Evolutionary conservation across 2,888 invertebrate species (phyloP).

Genomic region (Penaeus monodon): DNA sequence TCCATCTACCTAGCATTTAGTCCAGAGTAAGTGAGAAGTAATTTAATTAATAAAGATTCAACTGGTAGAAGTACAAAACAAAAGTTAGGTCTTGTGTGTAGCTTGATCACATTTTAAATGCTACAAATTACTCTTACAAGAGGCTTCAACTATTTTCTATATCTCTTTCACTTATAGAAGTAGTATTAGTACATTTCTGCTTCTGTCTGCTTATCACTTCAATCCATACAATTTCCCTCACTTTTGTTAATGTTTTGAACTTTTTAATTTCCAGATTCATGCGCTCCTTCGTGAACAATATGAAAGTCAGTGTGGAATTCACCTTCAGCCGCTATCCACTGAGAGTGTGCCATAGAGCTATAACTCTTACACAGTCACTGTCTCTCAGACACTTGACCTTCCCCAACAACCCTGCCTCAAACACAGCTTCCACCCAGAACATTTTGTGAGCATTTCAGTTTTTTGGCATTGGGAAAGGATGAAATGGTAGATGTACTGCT

Average conservation of each 20-base stretch:
- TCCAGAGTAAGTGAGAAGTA: conserved; percentile 17
- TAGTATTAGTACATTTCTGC: too few species aligned
- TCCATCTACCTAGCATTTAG: conserved; percentile 43
- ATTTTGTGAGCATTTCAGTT: conserved; percentile 22
- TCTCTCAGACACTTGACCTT: conserved; percentile 29
- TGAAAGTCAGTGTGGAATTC: conserved; percentile 44
- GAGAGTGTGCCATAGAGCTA: conserved; percentile 45
- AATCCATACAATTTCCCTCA: neutral
- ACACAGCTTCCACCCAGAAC: neutral
- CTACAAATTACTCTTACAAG: too few species aligned
- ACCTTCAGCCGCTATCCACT: conserved; percentile 47
- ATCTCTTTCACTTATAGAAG: too few species aligned
- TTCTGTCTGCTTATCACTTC: too few species aligned
- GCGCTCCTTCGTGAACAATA: conserved; percentile 23
- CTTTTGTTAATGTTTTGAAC: neutral
- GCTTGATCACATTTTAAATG: too few species aligned
- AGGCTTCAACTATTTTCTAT: too few species aligned
- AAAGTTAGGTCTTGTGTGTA: too few species aligned
- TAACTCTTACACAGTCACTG: neutral
- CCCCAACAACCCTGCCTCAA: neutral
- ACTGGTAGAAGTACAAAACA: neutral
- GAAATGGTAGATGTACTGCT: too few species aligned
- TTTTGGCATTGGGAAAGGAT: neutral
- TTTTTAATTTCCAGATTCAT: conserved; percentile 35
- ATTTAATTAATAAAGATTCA: neutral